phyloP scores from a whole-genome alignment of 1,140 invertebrate genomes.

The Dinothrombium tinctorium region DNA sequence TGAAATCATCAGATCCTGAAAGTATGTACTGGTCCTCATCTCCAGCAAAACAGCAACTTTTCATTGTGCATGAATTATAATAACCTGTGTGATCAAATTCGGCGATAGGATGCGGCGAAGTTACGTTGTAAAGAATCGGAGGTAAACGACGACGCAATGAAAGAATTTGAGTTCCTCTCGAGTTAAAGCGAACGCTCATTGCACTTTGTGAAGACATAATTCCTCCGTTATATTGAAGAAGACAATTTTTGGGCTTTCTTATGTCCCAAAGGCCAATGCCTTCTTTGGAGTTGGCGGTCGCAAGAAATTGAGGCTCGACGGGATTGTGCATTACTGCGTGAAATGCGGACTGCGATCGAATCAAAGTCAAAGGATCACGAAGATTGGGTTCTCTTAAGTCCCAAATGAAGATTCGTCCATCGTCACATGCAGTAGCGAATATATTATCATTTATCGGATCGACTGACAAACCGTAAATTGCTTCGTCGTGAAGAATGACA shows the following conservation, averaged over 20 bases:
- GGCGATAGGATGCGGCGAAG: slow-evolving; percentile 37
- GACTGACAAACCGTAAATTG: slow-evolving; percentile 63
- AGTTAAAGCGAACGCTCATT: slow-evolving; percentile 73
- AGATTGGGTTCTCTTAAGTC: slow-evolving; percentile 37
- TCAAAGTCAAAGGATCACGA: slow-evolving; percentile 32
- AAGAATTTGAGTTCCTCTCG: slow-evolving; percentile 46
- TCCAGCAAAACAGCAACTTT: slow-evolving; percentile 82
- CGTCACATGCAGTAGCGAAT: slow-evolving; percentile 68
- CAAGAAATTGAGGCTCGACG: slow-evolving; percentile 46
- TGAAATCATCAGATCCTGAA: slow-evolving; percentile 82
- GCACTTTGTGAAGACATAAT: slow-evolving; percentile 42
- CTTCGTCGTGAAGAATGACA: slow-evolving; percentile 56
- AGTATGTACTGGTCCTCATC: slow-evolving; percentile 62
- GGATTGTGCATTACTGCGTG: slow-evolving; percentile 80
- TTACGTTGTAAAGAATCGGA: slow-evolving; percentile 49
- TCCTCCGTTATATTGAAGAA: slow-evolving; percentile 39
- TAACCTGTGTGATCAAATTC: slow-evolving; percentile 77
- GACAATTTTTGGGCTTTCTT: slow-evolving; percentile 38
- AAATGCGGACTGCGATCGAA: slow-evolving; percentile 43
- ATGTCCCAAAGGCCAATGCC: slow-evolving; percentile 72
- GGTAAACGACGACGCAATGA: slow-evolving; percentile 54
- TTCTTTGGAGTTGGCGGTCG: slow-evolving; percentile 66
- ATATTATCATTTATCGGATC: slow-evolving; percentile 57
- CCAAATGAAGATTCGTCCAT: slow-evolving; percentile 58
- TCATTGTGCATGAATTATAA: slow-evolving; percentile 91